Conservation (phyloP, 2,797 vertebrate genomes). For the Nyctibius grandis region DNA sequence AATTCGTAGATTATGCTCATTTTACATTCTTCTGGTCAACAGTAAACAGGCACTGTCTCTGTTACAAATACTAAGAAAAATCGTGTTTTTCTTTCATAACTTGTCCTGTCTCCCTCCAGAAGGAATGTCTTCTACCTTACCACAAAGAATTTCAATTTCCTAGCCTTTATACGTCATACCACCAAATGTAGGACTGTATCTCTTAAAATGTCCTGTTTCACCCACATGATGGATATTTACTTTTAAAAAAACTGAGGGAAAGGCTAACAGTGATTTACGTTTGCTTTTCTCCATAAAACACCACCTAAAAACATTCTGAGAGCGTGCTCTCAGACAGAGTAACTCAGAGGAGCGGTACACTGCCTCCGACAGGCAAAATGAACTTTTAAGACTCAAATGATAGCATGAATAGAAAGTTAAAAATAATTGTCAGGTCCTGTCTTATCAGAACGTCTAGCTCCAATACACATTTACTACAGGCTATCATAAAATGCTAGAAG, state of each 20-base stretch:
- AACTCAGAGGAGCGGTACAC: background rate
- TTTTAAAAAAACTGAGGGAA: background rate
- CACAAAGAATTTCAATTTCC: background rate
- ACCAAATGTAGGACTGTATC: background rate
- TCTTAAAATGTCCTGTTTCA: background rate
- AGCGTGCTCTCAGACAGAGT: background rate
- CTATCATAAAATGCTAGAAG: background rate
- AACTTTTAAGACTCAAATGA: background rate
- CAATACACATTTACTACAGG: background rate
- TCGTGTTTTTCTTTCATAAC: background rate
- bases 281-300: background rate
- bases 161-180: background rate
- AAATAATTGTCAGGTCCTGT: background rate
- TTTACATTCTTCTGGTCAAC: background rate
- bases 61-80: background rate
- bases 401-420: background rate
- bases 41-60: background rate
- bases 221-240: background rate
- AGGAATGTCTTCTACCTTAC: background rate
- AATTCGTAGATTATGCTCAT: background rate
- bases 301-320: background rate
- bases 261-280: background rate
- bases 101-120: background rate
- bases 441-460: background rate
- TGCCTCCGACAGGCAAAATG: background rate